Evolutionary conservation across 2,797 vertebrate species (phyloP), one percentile per base, ranked within the genome.

Genomic region (Macrochelys suwanniensis): DNA sequence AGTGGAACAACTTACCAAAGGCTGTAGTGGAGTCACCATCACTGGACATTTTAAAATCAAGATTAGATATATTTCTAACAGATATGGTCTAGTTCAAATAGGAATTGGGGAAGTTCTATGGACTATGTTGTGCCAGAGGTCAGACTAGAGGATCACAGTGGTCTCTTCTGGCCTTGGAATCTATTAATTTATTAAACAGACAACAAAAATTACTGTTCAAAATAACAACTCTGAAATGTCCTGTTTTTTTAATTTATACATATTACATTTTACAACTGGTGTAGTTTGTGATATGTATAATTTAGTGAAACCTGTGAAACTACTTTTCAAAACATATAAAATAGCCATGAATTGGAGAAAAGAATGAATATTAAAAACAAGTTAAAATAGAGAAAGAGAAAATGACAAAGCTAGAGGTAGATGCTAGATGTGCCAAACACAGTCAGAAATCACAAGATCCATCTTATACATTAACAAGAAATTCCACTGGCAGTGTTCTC

Each of bases 131-230:
- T 33, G 28, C 31, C 13, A 6, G 59, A 61, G 28, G 13, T 16
- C 28, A 61, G 13, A 61, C 28, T 31, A 61, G 13, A 61, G 6
- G 59, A 61, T 61, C 28, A 61, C 13, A 61, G 16, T 42, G 59
- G 13, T 33, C 31, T 12, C 59, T 61, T 61, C 13, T 61, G 59
- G 31, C 59, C 28, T 15, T 15, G 28, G 28, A 61, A 61, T 61
- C 57, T 56, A 56, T 56, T 25, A 56, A 56, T 56, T 11, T 61
- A 61, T 10, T 4, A 11, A 88, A 26, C 16, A 87, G 31, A 90
- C 57, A 92, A 68, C n/a, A 71, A 78, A 95, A 94, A 89, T 3
- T 33, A 80, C 45, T 81, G 7, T 77, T 95, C 49, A 71, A 93
- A 92, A 81, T 17, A 88, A 90, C 37, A 90, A 15, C 1, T 79